Base-by-base conservation (phyloP, 2,797 vertebrate species). In the Manis crassicaudata region DNA sequence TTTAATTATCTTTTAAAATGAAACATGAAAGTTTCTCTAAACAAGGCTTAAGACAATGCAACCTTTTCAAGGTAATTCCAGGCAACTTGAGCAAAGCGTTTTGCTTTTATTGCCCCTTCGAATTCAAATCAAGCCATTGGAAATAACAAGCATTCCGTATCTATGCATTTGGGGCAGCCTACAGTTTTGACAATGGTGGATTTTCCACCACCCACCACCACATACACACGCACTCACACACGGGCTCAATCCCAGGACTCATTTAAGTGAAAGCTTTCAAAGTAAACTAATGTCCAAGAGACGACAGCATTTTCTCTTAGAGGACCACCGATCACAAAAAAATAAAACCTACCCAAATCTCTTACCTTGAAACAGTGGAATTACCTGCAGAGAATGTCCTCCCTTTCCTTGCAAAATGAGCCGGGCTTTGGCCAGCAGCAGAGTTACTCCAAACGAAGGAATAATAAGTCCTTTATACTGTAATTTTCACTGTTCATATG, bases 311-410 rank as follows among this genome's bases (percentile, higher is more conserved):
- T 97, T 97, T 82, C 94, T 97, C 90, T 91, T 14, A 76, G 83
- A 97, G 98, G 93, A 98, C 89, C 97, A 98, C 97, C 86, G 58
- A 93, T 93, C 97, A 96, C 97, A 95, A 96, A 97, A 97, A 95
- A 97, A 97, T 37, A 75, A 96, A 94, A 79, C 97, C 94, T 97
- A 90, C 90, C 96, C 94, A 95, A 67, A 97, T 96, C 95, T 90
- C 99, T 98, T 99, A 99, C 99, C 99, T 99, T 98, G 97, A 98
- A 98, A 96, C 98, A 98, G 95, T 96, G 62, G 94, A 56, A 98
- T 97, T 97, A 98, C 98, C 98, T 97, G 98, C 98, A 97, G 98
- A 97, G 95, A 97, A 97, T 80, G 94, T 89, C 50, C 98, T 98
- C 95, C 97, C 95, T 97, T 87, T 79, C 79, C 97, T 96, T 82